phyloP scores from a whole-genome alignment of 1,140 invertebrate species.

The Scaptomyza pallida region DNA sequence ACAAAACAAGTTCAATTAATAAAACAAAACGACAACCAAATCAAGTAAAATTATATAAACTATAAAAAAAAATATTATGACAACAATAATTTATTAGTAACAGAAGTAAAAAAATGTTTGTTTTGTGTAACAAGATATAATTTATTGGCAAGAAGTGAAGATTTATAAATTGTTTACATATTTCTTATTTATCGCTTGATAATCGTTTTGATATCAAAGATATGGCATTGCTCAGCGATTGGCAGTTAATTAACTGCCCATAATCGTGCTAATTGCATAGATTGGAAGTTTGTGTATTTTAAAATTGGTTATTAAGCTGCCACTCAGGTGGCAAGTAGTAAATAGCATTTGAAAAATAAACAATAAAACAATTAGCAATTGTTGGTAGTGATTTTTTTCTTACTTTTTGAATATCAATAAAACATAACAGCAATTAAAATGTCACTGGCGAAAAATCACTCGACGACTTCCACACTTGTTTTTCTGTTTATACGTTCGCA shows the following conservation, averaged over 20 bases:
- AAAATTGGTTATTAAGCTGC: slow-evolving; percentile 79
- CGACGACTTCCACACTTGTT: slow-evolving; percentile 18
- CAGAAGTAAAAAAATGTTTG: neutral
- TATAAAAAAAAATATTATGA: neutral
- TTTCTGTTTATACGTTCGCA: slow-evolving; percentile 22
- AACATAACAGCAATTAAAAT: slow-evolving; percentile 81
- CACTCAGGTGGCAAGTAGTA: slow-evolving; percentile 67
- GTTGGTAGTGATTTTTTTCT: too few species aligned
- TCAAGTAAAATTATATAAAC: neutral
- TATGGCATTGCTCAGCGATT: slow-evolving; percentile 13
- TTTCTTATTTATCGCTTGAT: too few species aligned
- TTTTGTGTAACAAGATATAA: neutral
- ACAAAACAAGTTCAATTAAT: neutral
- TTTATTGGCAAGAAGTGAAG: neutral
- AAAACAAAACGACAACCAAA: neutral
- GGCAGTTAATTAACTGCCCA: slow-evolving; percentile 55
- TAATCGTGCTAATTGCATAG: slow-evolving; percentile 75
- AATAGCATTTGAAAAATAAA: slow-evolving; percentile 65
- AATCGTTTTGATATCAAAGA: slow-evolving; percentile 5
- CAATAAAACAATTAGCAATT: slow-evolving; percentile 81
- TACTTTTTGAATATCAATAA: slow-evolving; percentile 82
- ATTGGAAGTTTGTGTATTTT: slow-evolving; percentile 58
- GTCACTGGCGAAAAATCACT: slow-evolving; percentile 76
- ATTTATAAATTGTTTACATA: too few species aligned
- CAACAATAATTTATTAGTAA: slow-evolving; percentile 3